Evolutionary conservation across 1,140 invertebrate genomes (phyloP).

Genomic region (Lepidotrigona ventralis): DNA sequence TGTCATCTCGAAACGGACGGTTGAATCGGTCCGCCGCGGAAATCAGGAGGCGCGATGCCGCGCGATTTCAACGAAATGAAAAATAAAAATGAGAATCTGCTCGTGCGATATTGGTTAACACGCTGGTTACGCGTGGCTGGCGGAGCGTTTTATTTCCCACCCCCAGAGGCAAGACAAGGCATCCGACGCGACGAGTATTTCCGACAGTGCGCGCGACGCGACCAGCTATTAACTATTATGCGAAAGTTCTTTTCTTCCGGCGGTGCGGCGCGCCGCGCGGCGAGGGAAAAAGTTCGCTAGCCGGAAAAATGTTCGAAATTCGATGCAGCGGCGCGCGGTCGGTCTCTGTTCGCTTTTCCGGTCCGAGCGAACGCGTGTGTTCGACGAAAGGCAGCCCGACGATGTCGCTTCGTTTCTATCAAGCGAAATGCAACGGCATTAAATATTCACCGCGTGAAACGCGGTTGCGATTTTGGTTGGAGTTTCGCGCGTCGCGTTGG

Average conservation of each 20-base stretch:
- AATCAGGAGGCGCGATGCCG: conserved; percentile 14
- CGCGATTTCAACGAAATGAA: conserved; percentile 22
- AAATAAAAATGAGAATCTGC: neutral
- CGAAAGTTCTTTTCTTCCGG: neutral
- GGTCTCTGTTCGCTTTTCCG: neutral
- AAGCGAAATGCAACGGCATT: conserved; percentile 24
- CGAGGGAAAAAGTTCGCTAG: neutral
- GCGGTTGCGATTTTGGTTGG: neutral
- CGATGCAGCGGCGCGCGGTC: conserved; percentile 3
- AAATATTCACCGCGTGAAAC: conserved; percentile 22
- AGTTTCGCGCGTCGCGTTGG: too few relatives aligned
- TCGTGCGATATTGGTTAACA: conserved; percentile 23
- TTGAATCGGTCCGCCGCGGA: conserved; percentile 32
- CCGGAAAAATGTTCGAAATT: conserved; percentile 40
- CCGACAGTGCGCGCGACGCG: neutral
- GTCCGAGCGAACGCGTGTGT: neutral
- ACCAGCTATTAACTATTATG: conserved; percentile 13
- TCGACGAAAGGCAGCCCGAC: neutral
- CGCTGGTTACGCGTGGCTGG: conserved; percentile 7
- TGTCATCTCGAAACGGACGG: conserved; percentile 18
- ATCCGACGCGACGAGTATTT: neutral
- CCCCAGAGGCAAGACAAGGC: conserved; percentile 1
- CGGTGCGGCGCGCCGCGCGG: neutral
- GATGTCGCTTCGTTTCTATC: conserved; percentile 13
- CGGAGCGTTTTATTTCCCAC: conserved; percentile 21